These are phyloP conservation scores for Siniperca chuatsi DNA, from an alignment of 2,113 vertebrate genomes.

Conservation along the genomic window DNA sequence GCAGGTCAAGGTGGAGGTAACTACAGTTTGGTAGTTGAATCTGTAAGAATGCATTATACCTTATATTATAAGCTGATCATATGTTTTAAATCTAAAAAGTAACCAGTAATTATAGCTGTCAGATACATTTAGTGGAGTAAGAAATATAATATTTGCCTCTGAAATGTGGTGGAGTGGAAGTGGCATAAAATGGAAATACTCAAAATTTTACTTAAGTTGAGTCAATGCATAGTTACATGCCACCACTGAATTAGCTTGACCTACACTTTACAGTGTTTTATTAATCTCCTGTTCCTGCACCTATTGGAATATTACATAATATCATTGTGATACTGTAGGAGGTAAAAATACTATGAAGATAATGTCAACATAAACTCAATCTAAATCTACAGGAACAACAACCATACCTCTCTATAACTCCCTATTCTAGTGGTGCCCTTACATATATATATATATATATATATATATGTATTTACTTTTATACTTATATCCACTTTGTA, in stretches of 20 bases:
- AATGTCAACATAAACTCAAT: slow-evolving; percentile 10
- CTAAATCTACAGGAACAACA: not conserved
- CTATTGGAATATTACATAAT: slow-evolving; percentile 45
- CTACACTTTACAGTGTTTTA: not conserved
- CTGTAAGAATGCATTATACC: too few relatives aligned
- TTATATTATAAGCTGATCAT: not conserved
- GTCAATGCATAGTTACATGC: not conserved
- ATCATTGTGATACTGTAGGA: slow-evolving; percentile 21
- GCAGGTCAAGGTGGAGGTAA: not conserved
- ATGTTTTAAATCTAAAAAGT: not conserved
- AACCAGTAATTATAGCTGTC: not conserved
- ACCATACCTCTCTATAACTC: not conserved
- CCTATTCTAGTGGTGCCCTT: not conserved
- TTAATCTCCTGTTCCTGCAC: slow-evolving; percentile 14
- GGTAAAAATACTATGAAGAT: slow-evolving; percentile 14
- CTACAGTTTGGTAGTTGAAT: too few relatives aligned
- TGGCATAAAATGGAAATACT: not conserved
- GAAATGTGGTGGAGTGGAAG: not conserved
- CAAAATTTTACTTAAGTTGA: not conserved
- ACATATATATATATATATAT: too few relatives aligned
- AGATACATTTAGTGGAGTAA: not conserved
- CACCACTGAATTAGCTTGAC: not conserved
- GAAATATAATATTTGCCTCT: not conserved
- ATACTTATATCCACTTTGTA: too few relatives aligned
- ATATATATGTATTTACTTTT: too few relatives aligned